Percentiles rank a stretch among this genome's conserved stretches.
Conservation (phyloP, 2,888 invertebrate genomes). For the Lapara coniferarum region DNA sequence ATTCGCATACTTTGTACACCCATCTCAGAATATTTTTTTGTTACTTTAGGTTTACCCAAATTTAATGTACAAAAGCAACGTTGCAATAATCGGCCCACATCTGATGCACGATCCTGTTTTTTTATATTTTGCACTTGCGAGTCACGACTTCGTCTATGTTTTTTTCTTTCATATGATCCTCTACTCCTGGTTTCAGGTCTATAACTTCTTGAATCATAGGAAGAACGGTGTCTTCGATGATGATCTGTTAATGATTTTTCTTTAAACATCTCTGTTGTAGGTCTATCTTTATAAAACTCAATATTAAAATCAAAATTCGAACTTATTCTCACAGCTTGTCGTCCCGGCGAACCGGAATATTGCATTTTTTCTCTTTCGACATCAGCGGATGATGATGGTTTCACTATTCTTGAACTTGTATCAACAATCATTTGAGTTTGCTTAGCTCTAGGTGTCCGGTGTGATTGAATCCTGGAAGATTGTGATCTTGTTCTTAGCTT, state of each 20-base stretch:
- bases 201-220: neutral
- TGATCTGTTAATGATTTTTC: neutral
- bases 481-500: slow-evolving; percentile 34
- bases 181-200: slow-evolving; percentile 3
- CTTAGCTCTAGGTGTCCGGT: slow-evolving; percentile 32
- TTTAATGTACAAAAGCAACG: slow-evolving; percentile 52
- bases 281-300: slow-evolving; percentile 49
- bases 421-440: slow-evolving; percentile 32
- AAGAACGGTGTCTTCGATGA: neutral
- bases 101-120: slow-evolving; percentile 34
- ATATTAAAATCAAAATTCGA: slow-evolving; percentile 50
- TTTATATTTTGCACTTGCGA: slow-evolving; percentile 29
- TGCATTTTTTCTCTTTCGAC: neutral
- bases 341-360: slow-evolving; percentile 18
- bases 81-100: slow-evolving; percentile 36
- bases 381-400: slow-evolving; percentile 15
- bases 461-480: slow-evolving; percentile 34
- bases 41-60: slow-evolving; percentile 38
- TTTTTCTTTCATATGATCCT: slow-evolving; percentile 17
- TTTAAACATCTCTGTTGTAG: neutral
- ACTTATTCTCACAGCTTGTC: slow-evolving; percentile 43
- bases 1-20: slow-evolving; percentile 25
- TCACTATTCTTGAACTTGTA: slow-evolving; percentile 22
- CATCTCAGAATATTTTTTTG: neutral
- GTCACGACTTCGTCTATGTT: slow-evolving; percentile 27